Evolutionary conservation across 2,113 vertebrate species (phyloP).

Genomic region (Channa maculata): DNA sequence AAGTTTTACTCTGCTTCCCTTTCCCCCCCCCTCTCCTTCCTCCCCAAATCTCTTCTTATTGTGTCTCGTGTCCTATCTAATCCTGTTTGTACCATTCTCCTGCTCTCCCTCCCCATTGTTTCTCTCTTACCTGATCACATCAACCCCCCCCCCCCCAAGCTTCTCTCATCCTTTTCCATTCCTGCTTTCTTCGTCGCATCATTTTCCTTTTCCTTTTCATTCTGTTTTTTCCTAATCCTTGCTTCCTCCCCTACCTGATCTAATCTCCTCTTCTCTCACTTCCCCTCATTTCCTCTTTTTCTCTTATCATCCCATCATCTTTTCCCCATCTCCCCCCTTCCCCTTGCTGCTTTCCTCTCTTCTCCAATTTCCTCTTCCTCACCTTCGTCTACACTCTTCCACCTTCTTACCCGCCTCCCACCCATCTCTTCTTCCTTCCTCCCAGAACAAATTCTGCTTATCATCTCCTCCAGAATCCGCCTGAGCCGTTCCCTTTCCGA

Average conservation of each 20-base stretch:
- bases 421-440: background rate
- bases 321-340: background rate
- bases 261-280: background rate
- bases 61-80: conserved; percentile 28
- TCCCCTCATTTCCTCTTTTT: no score
- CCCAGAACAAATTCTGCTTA: conserved; percentile 7
- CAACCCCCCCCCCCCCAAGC: background rate
- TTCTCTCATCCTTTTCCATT: background rate
- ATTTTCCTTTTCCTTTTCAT: background rate
- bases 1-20: background rate
- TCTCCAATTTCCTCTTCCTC: background rate
- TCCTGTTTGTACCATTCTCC: conserved; percentile 20
- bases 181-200: background rate
- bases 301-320: background rate
- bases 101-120: conserved; percentile 1
- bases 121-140: conserved; percentile 10
- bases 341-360: background rate
- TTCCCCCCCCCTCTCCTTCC: background rate
- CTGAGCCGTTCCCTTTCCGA: conserved; percentile 1
- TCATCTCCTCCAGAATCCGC: conserved; percentile 22
- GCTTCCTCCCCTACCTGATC: background rate
- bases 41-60: conserved; percentile 16
- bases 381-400: background rate
- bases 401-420: background rate
- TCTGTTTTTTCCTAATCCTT: background rate